Conservation (phyloP, 2,113 vertebrate species). For the Terrapene triunguis region DNA sequence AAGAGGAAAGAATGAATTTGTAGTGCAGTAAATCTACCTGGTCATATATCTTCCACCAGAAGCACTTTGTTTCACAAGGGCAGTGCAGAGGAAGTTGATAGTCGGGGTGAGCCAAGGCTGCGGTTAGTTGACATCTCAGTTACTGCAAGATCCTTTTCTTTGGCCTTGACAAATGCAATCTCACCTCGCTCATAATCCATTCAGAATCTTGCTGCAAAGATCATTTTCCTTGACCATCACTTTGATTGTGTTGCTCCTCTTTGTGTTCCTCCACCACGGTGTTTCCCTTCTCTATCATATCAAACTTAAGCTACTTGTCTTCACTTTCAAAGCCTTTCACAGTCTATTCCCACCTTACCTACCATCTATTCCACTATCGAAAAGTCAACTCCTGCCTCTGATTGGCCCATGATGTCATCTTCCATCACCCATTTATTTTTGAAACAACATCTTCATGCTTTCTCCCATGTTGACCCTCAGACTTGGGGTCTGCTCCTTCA, state of each 20-base stretch:
- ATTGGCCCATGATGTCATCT: neutral
- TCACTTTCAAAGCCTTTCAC: neutral
- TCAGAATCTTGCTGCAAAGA: accelerated
- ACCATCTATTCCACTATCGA: neutral
- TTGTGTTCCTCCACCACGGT: neutral
- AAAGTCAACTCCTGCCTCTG: neutral
- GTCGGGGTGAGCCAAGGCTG: neutral
- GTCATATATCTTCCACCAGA: neutral
- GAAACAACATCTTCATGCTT: neutral
- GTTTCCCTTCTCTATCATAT: neutral
- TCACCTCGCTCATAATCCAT: accelerated
- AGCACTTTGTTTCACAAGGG: neutral
- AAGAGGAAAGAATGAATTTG: neutral
- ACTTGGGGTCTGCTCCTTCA: neutral
- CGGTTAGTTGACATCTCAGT: neutral
- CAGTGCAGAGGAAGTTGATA: neutral
- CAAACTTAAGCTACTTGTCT: neutral
- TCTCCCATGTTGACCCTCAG: neutral
- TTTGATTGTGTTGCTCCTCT: neutral
- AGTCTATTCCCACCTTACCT: neutral
- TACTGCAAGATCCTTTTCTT: accelerated
- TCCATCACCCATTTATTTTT: neutral
- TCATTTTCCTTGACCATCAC: neutral
- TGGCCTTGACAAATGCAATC: accelerated
- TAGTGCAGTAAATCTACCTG: neutral